A percentile compares a stretch with the other conserved stretches of the same genome.
Evolutionary conservation across 2,797 vertebrate genomes (phyloP).

Genomic region (Thamnophis elegans): DNA sequence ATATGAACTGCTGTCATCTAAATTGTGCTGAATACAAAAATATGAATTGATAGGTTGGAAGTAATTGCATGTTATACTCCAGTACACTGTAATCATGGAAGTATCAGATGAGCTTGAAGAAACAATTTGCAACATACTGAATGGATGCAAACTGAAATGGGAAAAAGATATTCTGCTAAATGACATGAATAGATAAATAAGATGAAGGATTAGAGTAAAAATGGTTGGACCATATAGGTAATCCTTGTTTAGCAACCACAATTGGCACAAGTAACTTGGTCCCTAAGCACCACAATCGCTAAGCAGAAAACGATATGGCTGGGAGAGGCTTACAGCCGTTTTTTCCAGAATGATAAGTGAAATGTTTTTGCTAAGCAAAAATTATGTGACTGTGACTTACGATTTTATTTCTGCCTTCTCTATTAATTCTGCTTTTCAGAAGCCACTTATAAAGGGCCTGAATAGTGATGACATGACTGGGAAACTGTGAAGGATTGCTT

Average conservation of each 20-base stretch:
- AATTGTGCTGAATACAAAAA: not conserved
- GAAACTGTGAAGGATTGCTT: not conserved
- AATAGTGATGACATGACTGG: not conserved
- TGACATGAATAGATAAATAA: not conserved
- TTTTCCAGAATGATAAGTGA: not conserved
- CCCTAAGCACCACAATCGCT: not conserved
- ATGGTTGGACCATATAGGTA: not conserved
- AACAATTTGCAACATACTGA: not conserved
- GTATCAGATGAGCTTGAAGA: not conserved
- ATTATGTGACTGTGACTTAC: not conserved
- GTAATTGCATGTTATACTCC: not conserved
- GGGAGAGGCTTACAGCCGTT: not conserved
- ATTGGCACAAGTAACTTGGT: not conserved
- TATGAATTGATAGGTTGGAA: not conserved
- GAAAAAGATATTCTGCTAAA: not conserved
- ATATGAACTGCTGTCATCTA: not conserved
- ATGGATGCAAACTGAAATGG: not conserved
- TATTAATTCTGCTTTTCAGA: not conserved
- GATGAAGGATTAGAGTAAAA: not conserved
- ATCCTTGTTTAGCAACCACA: not conserved
- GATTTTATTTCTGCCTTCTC: not conserved
- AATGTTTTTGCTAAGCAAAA: not conserved
- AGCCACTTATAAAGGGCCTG: not conserved
- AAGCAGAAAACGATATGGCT: not conserved
- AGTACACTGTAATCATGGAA: not conserved